Base-by-base conservation (phyloP, 1,140 invertebrate species). In the Dryas iulia region DNA sequence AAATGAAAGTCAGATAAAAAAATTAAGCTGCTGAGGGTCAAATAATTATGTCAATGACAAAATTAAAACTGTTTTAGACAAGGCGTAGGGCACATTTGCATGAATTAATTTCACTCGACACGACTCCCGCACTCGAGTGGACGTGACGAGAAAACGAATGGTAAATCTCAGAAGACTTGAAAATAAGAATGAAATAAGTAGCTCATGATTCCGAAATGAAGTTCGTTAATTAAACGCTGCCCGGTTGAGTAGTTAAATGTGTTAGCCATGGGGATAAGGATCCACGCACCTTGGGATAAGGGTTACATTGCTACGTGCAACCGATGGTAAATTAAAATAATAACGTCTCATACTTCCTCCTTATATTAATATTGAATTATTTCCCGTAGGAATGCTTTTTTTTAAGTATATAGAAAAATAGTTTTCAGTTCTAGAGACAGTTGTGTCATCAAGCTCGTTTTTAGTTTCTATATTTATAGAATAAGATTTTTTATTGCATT, bases 131-230 rank as follows among this genome's bases (percentile, higher is more conserved):
- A 14, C 63, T 53, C 25, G 30, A 26, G 59, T 33, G 59, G 23
- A 61, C 66, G 66, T 67, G 66, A 61, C 59, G 23, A 3, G 66
- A 67, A 67, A 61, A 67, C 31, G 23, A 67, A 67, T 39, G 31
- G 8, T n/a, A 25, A 68, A 68, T 57, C 47, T 28, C 30, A 25
- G 59, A 62, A 26, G 35, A 62, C 56, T 62, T 57, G 52, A 68
- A 68, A 68, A 61, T 62, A 62, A 60, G 57, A 66, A 59, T 54
- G 57, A 66, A 53, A 54, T 60, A 66, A 47, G 26, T 57, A 52
- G 47, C 2, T 0, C 11, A 66, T 67, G 30, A 35, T 61, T 68
- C 10, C 30, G 18, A 67, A 60, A 54, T 54, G 58, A 60, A 35
- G 47, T 67, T 30, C 28, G 33, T 66, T 59, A 66, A 66, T 66